Conservation (phyloP, 2,113 vertebrate genomes). For the Acanthisitta chloris region DNA sequence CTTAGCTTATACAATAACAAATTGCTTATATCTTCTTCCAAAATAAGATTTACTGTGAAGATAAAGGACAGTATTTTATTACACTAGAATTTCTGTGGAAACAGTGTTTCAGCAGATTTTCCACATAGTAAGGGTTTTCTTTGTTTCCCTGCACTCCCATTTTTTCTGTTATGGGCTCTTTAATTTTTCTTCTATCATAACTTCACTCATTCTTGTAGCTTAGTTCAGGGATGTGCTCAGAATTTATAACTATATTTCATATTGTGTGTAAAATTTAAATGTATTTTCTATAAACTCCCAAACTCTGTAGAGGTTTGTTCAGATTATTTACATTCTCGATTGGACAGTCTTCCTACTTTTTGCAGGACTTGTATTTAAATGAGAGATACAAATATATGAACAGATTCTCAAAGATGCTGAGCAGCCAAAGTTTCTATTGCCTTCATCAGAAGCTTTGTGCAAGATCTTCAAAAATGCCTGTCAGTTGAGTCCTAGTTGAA, state of each 20-base stretch:
- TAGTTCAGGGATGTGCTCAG: not conserved
- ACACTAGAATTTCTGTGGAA: not conserved
- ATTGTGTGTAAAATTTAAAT: conserved; percentile 41
- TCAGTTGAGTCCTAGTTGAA: not conserved
- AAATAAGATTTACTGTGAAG: conserved; percentile 7
- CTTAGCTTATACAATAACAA: not conserved
- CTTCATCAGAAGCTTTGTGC: not conserved
- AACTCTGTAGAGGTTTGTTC: not conserved
- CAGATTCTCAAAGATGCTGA: not conserved
- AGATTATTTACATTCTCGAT: conserved; percentile 24
- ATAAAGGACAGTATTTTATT: not conserved
- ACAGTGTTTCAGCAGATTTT: conserved; percentile 13
- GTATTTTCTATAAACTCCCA: conserved; percentile 47
- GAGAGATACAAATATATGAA: not conserved
- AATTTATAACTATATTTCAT: conserved; percentile 30
- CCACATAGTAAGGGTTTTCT: not conserved
- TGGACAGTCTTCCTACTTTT: not conserved
- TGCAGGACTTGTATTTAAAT: conserved; percentile 42
- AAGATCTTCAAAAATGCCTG: not conserved
- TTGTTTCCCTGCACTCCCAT: not conserved
- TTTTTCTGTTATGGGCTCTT: not conserved
- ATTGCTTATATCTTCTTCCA: not conserved
- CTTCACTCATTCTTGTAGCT: conserved; percentile 61
- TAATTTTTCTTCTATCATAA: conserved; percentile 55
- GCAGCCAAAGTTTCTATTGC: not conserved